Evolutionary conservation across 2,888 invertebrate species (phyloP), one percentile per base, ranked within the genome.

Genomic region (Agrochola lychnidis): DNA sequence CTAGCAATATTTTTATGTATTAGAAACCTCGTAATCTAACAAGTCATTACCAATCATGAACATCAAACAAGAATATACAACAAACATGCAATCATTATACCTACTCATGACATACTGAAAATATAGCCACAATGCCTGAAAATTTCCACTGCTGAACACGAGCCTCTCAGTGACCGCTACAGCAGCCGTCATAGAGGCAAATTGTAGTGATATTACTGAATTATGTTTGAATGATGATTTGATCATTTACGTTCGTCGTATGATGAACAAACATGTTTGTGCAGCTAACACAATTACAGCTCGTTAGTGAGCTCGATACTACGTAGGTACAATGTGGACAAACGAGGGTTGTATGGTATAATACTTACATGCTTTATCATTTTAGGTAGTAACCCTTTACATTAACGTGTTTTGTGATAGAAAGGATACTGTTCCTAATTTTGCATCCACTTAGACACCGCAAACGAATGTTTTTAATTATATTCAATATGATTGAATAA

Each of bases 151-250:
- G 14, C 25, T 4, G 12, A 14, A 30, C 59, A 66, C 48, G 25
- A 25, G n/a, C 25, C 64, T 48, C 59, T 40, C 25, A 25, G 30
- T 57, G 70, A 51, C 36, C 30, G 36, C 36, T 14, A 45, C 40
- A 5, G 3, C 36, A 16, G 4, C 40, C 40, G 22, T 61, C 76
- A 81, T 1, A 36, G 16, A 42, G 14, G 70, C 61, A 80, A 81
- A 81, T 76, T 76, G 62, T 76, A 62, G 51, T 42, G 51, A 42
- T 67, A 76, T 81, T 70, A 76, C 57, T 45, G 57, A 79, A 64
- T 80, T 51, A 76, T 66, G 61, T 57, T 51, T 36, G 36, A 81
- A 69, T 62, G 81, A 81, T 81, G 81, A 76, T 81, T 36, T 81
- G 77, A 62, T 81, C 76, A 64, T 59, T 81, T 51, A 45, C 16